Percentiles rank a stretch among this genome's conserved stretches.
phyloP scores from a whole-genome alignment of 2,797 vertebrate genomes.

The Paramormyrops hopkinsi region DNA sequence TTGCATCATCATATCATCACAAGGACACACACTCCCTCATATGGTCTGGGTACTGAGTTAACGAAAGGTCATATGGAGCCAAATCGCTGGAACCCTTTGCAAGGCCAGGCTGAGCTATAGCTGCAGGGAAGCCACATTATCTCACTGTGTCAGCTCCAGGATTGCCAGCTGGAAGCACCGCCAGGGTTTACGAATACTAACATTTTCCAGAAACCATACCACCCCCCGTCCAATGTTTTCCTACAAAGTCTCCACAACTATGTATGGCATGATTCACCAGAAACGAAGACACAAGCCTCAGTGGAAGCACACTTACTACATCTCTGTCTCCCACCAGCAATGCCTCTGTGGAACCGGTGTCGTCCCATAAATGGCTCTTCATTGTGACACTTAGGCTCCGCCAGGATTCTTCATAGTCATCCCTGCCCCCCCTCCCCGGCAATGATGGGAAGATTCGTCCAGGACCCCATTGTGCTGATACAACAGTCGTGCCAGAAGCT shows the following conservation, averaged over 20 bases:
- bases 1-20: not conserved
- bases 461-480: not conserved
- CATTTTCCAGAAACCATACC: not conserved
- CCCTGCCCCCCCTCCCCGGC: not conserved
- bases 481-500: not conserved
- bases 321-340: not conserved
- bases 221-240: not conserved
- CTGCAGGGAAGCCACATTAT: not conserved
- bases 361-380: not conserved
- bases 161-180: not conserved
- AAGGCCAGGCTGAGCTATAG: not conserved
- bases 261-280: not conserved
- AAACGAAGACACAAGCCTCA: not conserved
- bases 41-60: not conserved
- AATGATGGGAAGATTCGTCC: no score
- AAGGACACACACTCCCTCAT: not conserved
- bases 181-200: not conserved
- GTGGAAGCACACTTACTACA: not conserved
- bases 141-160: not conserved
- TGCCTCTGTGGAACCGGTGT: not conserved
- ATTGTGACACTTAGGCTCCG: not conserved
- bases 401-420: not conserved
- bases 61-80: not conserved
- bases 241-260: not conserved
- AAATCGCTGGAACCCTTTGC: not conserved